Evolutionary conservation across 2,797 vertebrate species (phyloP), one percentile per base, ranked within the genome.

Genomic region (Oryzias dopingdopingensis): DNA sequence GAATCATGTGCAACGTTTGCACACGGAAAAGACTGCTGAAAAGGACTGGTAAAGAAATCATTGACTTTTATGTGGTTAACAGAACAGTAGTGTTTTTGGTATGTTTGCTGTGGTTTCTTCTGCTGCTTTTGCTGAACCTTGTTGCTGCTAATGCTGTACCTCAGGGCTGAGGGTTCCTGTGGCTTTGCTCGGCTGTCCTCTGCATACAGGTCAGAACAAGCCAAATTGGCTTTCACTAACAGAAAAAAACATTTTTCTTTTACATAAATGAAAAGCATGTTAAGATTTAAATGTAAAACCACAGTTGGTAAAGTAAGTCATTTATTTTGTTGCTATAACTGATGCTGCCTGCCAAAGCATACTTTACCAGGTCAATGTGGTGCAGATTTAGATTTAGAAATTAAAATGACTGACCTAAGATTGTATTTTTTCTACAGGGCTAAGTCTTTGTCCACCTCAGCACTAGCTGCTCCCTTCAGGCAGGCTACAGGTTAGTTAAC

Each of bases 381-480:
- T 37, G 32, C 32, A 37, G 32, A 37, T 37, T 13, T 37, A 37
- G 32, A 37, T 37, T 37, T 37, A 37, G 32, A 10, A 12, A 37
- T 37, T 12, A 37, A 37, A 37, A 37, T 37, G 32, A 12, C 2
- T 37, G 24, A 26, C 6, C 24, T 26, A 5, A 26, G 26, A 6
- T 32, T 32, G 1, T 13, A 3, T 37, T 37, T 23, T 12, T 65
- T 15, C 74, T 29, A 32, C 18, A 99, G 97, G 92, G 88, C 56
- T 57, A 96, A 95, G 83, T 97, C 95, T 26, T 92, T 86, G 76
- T 97, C 95, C 2, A 92, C 92, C 42, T 90, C 95, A 46, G 85
- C 93, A 45, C 85, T 97, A 71, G 88, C 92, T 65, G 85, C 58
- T 20, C 58, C 75, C 50, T 49, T 82, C 56, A 89, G 69, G 44